A percentile compares a stretch with the other conserved stretches of the same genome.
Evolutionary conservation across 2,888 invertebrate species (phyloP).

Genomic region (Agrilus biguttatus): DNA sequence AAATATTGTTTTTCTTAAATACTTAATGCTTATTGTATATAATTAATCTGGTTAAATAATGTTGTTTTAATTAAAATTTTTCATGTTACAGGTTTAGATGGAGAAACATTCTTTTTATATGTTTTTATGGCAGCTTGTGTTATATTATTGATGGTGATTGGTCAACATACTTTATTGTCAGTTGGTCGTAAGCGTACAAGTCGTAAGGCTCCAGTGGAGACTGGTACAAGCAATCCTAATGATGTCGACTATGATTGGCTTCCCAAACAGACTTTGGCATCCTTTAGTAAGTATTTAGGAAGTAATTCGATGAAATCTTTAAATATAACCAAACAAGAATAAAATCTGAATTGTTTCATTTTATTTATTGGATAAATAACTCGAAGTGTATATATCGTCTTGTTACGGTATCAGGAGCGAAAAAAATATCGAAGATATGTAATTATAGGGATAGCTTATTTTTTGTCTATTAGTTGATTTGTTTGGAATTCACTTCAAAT

Average conservation of each 20-base stretch:
- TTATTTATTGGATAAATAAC: too few species aligned
- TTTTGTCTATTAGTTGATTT: too few species aligned
- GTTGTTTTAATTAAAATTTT: not conserved
- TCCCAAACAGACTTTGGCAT: conserved; percentile 77
- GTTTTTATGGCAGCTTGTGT: conserved; percentile 84
- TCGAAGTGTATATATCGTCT: too few species aligned
- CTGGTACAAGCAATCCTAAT: conserved; percentile 75
- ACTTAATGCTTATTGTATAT: too few species aligned
- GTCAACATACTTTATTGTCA: conserved; percentile 76
- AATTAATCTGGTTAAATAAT: not conserved
- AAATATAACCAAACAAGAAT: not conserved
- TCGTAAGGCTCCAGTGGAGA: conserved; percentile 56
- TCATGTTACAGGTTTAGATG: conserved; percentile 55
- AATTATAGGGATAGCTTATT: too few species aligned
- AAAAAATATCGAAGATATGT: too few species aligned
- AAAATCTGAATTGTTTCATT: not conserved
- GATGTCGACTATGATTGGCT: conserved; percentile 99
- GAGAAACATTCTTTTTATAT: conserved; percentile 97
- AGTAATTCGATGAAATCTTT: not conserved
- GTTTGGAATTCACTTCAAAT: too few species aligned
- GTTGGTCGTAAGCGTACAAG: conserved; percentile 59
- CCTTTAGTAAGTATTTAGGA: conserved; percentile 53
- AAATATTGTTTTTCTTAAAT: not conserved
- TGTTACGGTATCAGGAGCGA: too few species aligned
- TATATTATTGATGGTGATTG: conserved; percentile 73